Conservation (phyloP, 1,140 invertebrate species). For the Platorchestia sp. region DNA sequence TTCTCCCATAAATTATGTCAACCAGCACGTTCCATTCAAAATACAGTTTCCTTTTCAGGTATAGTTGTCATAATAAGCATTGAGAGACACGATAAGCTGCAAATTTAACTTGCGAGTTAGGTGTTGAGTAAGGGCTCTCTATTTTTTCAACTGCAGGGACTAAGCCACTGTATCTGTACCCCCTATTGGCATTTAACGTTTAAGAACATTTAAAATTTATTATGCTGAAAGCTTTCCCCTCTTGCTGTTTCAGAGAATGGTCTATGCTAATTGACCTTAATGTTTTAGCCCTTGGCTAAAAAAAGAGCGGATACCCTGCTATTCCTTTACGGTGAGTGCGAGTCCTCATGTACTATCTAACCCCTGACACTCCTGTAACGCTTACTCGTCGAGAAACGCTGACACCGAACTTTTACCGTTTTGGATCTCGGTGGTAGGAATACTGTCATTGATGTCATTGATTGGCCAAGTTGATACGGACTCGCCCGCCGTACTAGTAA, state of each 20-base stretch:
- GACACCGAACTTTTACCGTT: background rate
- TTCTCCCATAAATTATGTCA: background rate
- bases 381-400: background rate
- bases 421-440: background rate
- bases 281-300: conserved; percentile 63
- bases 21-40: background rate
- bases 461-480: background rate
- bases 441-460: background rate
- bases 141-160: background rate
- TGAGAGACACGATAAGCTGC: background rate
- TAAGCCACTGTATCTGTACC: background rate
- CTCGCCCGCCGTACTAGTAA: background rate
- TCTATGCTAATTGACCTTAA: conserved; percentile 64
- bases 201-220: conserved; percentile 53
- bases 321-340: conserved; percentile 53
- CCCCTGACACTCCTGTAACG: conserved; percentile 57
- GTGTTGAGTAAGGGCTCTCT: background rate
- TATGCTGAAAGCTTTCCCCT: conserved; percentile 62
- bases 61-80: background rate
- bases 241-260: conserved; percentile 67
- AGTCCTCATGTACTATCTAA: conserved; percentile 19
- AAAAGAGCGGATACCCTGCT: conserved; percentile 58
- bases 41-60: background rate
- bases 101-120: background rate
- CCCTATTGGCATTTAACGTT: conserved; percentile 52